phyloP scores from a whole-genome alignment of 2,888 invertebrate genomes.

The Spodoptera exigua region DNA sequence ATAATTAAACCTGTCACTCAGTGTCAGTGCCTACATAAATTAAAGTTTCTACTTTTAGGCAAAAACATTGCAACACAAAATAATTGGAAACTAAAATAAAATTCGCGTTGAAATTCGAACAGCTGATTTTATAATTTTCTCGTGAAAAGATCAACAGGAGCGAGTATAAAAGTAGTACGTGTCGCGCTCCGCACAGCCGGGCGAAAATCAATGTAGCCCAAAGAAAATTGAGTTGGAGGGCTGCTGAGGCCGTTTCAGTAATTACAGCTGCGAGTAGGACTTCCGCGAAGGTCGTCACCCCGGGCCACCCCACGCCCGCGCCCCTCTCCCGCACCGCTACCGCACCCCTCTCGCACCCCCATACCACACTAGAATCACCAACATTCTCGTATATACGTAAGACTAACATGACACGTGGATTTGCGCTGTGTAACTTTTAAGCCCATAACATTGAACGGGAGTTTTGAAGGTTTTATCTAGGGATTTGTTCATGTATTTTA shows the following conservation, averaged over 20 bases:
- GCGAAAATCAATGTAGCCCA: constrained; percentile 61
- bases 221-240: constrained; percentile 67
- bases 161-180: constrained; percentile 36
- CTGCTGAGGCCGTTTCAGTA: constrained; percentile 67
- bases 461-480: constrained; percentile 16
- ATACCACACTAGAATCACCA: constrained; percentile 48
- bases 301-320: constrained; percentile 43
- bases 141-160: constrained; percentile 35
- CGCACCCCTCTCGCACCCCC: constrained; percentile 30
- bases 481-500: constrained; percentile 18
- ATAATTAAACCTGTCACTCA: not conserved
- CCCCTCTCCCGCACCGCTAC: constrained; percentile 18
- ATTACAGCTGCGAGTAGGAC: constrained; percentile 71
- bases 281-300: constrained; percentile 74
- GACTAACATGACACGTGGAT: constrained; percentile 40
- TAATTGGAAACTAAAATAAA: constrained; percentile 2
- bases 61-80: no score
- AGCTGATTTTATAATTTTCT: constrained; percentile 40
- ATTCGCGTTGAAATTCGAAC: constrained; percentile 2
- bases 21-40: no score
- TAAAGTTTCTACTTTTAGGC: no score
- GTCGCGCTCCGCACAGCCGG: constrained; percentile 29
- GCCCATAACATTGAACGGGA: constrained; percentile 28
- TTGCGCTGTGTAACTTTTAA: constrained; percentile 29
- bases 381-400: constrained; percentile 27